Conservation (phyloP, 2,797 vertebrate genomes). For the Merluccius polli region DNA sequence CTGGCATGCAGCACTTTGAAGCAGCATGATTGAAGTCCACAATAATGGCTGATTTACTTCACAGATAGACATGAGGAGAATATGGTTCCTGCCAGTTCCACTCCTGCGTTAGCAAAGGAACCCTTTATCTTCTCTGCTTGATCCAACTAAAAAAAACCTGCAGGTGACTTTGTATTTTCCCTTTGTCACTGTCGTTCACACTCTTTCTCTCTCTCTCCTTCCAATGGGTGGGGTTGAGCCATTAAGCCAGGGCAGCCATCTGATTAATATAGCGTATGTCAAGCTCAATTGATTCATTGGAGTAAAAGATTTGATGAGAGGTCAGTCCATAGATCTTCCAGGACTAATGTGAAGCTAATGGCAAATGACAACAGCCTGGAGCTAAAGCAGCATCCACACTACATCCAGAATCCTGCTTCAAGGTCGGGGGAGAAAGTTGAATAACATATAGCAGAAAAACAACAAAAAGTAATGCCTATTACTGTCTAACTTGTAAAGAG, state of each 20-base stretch:
- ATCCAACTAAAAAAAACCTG: slow-evolving; percentile 7
- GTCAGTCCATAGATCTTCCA: slow-evolving; percentile 64
- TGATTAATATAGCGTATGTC: slow-evolving; percentile 69
- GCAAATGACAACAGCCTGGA: slow-evolving; percentile 64
- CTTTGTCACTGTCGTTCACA: slow-evolving; percentile 22
- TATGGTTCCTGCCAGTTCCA: not conserved
- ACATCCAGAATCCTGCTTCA: slow-evolving; percentile 31
- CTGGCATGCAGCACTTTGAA: not conserved
- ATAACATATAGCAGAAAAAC: not conserved
- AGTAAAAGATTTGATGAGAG: slow-evolving; percentile 69
- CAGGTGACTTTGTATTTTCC: slow-evolving; percentile 39
- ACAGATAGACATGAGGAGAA: not conserved
- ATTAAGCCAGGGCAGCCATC: slow-evolving; percentile 53
- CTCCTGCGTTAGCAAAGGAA: not conserved
- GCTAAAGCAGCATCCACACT: slow-evolving; percentile 19
- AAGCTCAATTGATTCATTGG: slow-evolving; percentile 64
- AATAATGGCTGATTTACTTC: not conserved
- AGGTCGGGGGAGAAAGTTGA: slow-evolving; percentile 45
- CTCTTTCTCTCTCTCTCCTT: slow-evolving; percentile 34
- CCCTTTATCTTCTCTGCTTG: slow-evolving; percentile 2
- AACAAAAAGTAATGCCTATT: not conserved
- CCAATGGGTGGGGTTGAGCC: slow-evolving; percentile 51
- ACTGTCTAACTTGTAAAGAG: not conserved
- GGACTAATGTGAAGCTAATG: slow-evolving; percentile 66
- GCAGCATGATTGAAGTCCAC: not conserved